These are phyloP conservation scores for Aspiorhynchus laticeps DNA, from an alignment of 2,113 vertebrate species.

Conservation along the genomic window DNA sequence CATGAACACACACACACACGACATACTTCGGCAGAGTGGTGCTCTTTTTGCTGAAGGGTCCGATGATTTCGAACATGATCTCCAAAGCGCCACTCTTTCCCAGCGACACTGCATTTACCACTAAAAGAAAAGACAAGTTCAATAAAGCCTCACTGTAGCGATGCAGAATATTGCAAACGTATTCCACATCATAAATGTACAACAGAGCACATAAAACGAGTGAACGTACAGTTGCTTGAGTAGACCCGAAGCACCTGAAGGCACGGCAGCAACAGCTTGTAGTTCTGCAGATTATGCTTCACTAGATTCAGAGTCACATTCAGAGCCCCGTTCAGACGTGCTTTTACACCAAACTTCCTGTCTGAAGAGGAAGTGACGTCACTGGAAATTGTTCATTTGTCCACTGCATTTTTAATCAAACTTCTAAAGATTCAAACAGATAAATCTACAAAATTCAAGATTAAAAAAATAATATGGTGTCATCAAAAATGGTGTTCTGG, in stretches of 20 bases:
- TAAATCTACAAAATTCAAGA: background rate
- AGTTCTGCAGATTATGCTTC: slow-evolving; percentile 91
- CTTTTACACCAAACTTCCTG: slow-evolving; percentile 95
- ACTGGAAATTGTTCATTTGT: background rate
- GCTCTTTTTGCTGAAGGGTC: slow-evolving; percentile 93
- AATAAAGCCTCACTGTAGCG: background rate
- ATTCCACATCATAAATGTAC: background rate
- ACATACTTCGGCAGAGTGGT: slow-evolving; percentile 92
- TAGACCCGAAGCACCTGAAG: slow-evolving; percentile 94
- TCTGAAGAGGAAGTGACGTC: slow-evolving; percentile 71
- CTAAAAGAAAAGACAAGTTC: slow-evolving; percentile 68
- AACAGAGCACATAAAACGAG: background rate
- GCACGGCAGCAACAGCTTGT: slow-evolving; percentile 89
- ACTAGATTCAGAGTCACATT: slow-evolving; percentile 87
- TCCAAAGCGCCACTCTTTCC: slow-evolving; percentile 94
- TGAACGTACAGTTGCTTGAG: slow-evolving; percentile 90
- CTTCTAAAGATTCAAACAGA: background rate
- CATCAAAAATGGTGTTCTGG: background rate
- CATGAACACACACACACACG: background rate
- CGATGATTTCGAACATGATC: slow-evolving; percentile 90
- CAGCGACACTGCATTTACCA: slow-evolving; percentile 92
- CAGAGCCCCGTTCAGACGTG: slow-evolving; percentile 88
- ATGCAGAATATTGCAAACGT: background rate
- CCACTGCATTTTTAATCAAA: background rate
- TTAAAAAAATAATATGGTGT: no score